Percentiles rank a stretch among this genome's conserved stretches.
Evolutionary conservation across 2,797 vertebrate species (phyloP).

Genomic region (Labroides dimidiatus): DNA sequence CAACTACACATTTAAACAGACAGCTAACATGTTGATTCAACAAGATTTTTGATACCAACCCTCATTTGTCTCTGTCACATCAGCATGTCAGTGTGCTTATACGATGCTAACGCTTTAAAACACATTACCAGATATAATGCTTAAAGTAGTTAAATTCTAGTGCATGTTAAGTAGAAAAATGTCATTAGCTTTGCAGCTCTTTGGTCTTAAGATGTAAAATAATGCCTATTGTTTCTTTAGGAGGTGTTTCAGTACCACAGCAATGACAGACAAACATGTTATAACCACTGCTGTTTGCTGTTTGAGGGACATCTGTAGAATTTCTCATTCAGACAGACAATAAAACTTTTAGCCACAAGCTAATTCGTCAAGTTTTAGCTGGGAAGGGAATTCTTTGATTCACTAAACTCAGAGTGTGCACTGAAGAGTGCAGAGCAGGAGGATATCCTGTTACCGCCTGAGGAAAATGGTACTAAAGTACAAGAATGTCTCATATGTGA

Average conservation of each 20-base stretch:
- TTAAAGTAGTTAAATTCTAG: background rate
- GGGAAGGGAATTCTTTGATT: background rate
- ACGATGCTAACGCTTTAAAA: background rate
- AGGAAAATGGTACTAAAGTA: conserved; percentile 69
- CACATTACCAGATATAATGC: background rate
- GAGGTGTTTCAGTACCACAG: background rate
- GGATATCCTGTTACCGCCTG: conserved; percentile 81
- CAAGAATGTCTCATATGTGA: conserved; percentile 76
- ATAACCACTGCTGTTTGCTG: background rate
- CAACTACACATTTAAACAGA: no score
- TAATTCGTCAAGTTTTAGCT: background rate
- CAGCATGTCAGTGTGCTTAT: background rate
- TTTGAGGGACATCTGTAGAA: background rate
- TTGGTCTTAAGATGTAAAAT: background rate
- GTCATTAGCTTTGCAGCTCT: background rate
- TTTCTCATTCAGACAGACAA: background rate
- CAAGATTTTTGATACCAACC: no score
- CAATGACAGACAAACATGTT: background rate
- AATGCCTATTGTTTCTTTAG: background rate
- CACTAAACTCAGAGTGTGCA: background rate
- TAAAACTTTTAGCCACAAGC: background rate
- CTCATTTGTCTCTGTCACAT: no score
- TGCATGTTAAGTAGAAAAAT: background rate
- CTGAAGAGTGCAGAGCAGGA: conserved; percentile 62
- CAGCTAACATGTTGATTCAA: no score